Evolutionary conservation across 1,140 invertebrate genomes (phyloP).

Genomic region (Zaprionus inermis): DNA sequence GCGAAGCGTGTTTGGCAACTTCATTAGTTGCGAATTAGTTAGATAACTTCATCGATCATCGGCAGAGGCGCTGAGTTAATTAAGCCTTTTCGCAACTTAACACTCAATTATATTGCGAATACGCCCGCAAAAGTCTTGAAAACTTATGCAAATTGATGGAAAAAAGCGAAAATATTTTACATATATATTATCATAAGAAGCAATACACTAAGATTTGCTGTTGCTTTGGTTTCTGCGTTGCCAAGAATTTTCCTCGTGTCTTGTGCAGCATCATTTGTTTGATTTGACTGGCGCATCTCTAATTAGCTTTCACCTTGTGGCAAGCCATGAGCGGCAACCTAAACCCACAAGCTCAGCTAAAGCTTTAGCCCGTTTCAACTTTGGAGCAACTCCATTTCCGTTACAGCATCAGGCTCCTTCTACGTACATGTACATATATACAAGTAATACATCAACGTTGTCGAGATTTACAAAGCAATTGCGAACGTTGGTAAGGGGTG

Average conservation of each 20-base stretch:
- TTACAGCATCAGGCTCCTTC: neutral
- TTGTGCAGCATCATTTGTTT: slow-evolving; percentile 45
- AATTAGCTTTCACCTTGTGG: slow-evolving; percentile 76
- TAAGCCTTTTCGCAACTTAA: slow-evolving; percentile 21
- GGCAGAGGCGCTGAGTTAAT: slow-evolving; percentile 42
- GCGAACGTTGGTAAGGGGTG: slow-evolving; percentile 20
- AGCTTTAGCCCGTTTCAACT: slow-evolving; percentile 31
- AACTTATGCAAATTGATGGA: neutral
- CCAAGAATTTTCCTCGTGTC: neutral
- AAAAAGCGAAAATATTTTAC: no score
- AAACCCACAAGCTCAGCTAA: slow-evolving; percentile 4
- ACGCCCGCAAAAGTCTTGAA: neutral
- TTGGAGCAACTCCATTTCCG: slow-evolving; percentile 35
- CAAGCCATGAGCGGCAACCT: slow-evolving; percentile 34
- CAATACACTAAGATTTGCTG: neutral
- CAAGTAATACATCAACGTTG: slow-evolving; percentile 71
- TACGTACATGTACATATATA: neutral
- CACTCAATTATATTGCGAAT: slow-evolving; percentile 18
- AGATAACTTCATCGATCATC: slow-evolving; percentile 56
- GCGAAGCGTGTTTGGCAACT: slow-evolving; percentile 46
- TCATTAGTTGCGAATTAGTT: slow-evolving; percentile 65
- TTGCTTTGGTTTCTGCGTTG: neutral
- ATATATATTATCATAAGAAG: neutral
- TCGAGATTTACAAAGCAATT: slow-evolving; percentile 65
- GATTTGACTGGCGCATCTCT: slow-evolving; percentile 63